phyloP scores from a whole-genome alignment of 2,797 vertebrate species.

The Leontopithecus rosalia region DNA sequence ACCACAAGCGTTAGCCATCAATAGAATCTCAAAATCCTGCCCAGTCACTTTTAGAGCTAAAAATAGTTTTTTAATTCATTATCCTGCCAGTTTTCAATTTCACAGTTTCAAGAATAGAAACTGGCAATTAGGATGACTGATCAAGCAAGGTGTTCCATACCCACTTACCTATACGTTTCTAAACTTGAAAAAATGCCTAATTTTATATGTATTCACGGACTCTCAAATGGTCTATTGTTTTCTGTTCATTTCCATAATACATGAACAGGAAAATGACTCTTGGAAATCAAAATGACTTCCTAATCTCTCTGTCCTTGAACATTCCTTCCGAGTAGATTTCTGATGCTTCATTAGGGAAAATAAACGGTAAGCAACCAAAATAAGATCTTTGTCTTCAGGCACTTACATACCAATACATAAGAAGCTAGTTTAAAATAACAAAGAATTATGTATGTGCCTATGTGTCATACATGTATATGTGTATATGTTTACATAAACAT shows the following conservation, averaged over 20 bases:
- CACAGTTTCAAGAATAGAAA: neutral
- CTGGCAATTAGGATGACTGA: neutral
- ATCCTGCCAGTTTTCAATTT: neutral
- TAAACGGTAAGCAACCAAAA: neutral
- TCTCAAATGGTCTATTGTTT: neutral
- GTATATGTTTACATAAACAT: neutral
- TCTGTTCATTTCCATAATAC: neutral
- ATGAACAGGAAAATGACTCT: neutral
- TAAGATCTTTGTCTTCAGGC: neutral
- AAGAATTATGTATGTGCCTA: neutral
- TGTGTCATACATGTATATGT: neutral
- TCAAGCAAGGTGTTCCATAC: neutral
- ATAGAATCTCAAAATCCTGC: neutral
- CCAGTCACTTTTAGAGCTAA: neutral
- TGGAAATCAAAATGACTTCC: neutral
- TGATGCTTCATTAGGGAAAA: neutral
- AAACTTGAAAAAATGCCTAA: neutral
- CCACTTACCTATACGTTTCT: neutral
- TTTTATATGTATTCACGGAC: neutral
- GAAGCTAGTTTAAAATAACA: constrained; percentile 17
- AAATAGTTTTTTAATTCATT: neutral
- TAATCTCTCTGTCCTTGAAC: neutral
- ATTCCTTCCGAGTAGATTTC: neutral
- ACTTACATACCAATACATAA: neutral
- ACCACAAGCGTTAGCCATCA: neutral